Base-by-base conservation (phyloP, 2,888 invertebrate genomes). In the Eristalis arbustorum region DNA sequence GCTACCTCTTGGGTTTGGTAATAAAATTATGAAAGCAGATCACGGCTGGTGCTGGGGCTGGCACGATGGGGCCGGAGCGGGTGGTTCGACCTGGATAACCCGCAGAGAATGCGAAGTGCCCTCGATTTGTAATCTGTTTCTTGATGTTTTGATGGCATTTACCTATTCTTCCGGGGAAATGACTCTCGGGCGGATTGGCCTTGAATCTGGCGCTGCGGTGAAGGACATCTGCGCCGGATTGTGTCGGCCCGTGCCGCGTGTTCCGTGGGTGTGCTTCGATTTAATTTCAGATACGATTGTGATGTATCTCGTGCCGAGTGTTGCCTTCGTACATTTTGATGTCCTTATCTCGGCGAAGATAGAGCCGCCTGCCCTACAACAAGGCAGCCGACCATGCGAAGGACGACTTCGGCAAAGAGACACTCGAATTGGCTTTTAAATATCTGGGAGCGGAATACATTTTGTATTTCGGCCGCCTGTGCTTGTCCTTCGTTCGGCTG, bases 21-120 rank as follows among this genome's bases (percentile, higher is more conserved):
- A 67, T 66, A 61, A 49, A 73, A 80, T 80, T 80, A 80, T 74
- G 37, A 73, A 73, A 62, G 37, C 79, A 74, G 68, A 57, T 72
- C 73, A 79, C 67, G 25, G 61, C 56, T 61, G 62, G 62, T 10
- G 62, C 49, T 59, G 25, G 59, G 25, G 25, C 25, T 25, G 25
- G n/a, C n/a, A 25, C 1, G 25, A 1, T 25, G 25, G 3, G 3
- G 25, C 25, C 3, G 25, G 25, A 31, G 31, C 59, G 11, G 59
- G 25, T 14, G 59, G 59, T 3, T 10, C 23, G 56, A 56, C 22
- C 34, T n/a, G 34, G 57, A 68, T 23, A 68, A 68, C 68, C 68
- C 34, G 56, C 57, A 57, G 57, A 68, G 34, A 57, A 68, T 68
- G 57, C 34, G 57, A 34, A 57, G 68, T 34, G 31, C 34, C 34